Conservation (phyloP, 2,888 invertebrate species). For the Tachina lurida region DNA sequence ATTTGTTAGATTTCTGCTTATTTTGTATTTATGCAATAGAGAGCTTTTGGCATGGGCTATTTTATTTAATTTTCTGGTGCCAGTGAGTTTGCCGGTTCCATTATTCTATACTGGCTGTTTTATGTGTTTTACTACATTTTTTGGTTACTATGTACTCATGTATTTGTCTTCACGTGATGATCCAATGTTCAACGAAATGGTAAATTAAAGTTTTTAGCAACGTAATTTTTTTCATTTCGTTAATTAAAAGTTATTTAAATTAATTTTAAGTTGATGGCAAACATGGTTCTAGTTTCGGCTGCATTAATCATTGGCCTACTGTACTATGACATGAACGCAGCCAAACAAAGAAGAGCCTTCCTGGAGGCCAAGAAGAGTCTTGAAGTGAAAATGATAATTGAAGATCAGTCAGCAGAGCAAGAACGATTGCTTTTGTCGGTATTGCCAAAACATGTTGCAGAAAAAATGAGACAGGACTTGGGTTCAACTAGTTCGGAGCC, state of each 20-base stretch:
- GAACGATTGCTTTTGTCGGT: slow-evolving; percentile 96
- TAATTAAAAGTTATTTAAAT: slow-evolving; percentile 22
- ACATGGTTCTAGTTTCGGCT: slow-evolving; percentile 87
- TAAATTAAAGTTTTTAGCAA: slow-evolving; percentile 74
- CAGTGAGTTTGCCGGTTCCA: slow-evolving; percentile 88
- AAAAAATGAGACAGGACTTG: slow-evolving; percentile 97
- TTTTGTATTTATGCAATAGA: slow-evolving; percentile 79
- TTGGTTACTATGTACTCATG: slow-evolving; percentile 85
- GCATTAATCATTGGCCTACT: slow-evolving; percentile 90
- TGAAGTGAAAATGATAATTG: slow-evolving; percentile 95
- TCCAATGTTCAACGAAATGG: slow-evolving; percentile 84
- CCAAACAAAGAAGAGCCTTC: slow-evolving; percentile 94
- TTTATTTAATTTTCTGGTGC: slow-evolving; percentile 88
- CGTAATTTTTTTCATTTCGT: background rate
- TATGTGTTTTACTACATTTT: slow-evolving; percentile 85
- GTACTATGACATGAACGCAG: slow-evolving; percentile 90
- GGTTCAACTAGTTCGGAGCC: slow-evolving; percentile 94
- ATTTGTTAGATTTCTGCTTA: background rate
- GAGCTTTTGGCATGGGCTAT: slow-evolving; percentile 89
- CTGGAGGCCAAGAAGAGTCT: slow-evolving; percentile 95
- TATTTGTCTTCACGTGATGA: slow-evolving; percentile 85
- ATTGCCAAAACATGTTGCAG: slow-evolving; percentile 97
- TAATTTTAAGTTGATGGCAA: slow-evolving; percentile 86
- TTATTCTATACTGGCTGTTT: slow-evolving; percentile 85
- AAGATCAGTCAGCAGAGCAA: slow-evolving; percentile 96